Evolutionary conservation across 2,888 invertebrate genomes (phyloP), one percentile per base, ranked within the genome.

Genomic region (Sylvicola cinctus): DNA sequence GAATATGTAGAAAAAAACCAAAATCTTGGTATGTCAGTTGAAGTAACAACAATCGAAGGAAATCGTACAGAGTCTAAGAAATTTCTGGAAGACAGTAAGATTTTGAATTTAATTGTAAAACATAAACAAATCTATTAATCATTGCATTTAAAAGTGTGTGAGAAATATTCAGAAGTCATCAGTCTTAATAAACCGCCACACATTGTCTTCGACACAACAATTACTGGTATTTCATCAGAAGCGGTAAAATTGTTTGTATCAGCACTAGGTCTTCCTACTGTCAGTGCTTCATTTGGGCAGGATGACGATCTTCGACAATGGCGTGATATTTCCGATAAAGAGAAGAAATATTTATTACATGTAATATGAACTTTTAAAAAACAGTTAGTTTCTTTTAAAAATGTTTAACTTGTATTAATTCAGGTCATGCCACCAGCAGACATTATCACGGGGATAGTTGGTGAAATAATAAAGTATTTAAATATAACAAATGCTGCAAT

Each of bases 401-500:
- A n/a, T n/a, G n/a, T n/a, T n/a, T n/a, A n/a, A n/a, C n/a, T n/a
- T n/a, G n/a, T n/a, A n/a, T n/a, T n/a, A n/a, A n/a, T 88, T 7
- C 87, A 87, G 16, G 10, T 34, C 4, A 3, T 58, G 57, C 85
- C 88, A 0, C 88, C 88, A 1, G 77, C 78, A 0, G 87, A 87
- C 49, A 62, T 85, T 20, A 70, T 88, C 40, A 79, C 87, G 0
- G 80, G 84, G 54, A 72, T 79, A 29, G 16, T 93, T 2, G 63
- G 84, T 35, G 76, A 81, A 30, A 71, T 91, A 43, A 80, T 85
- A 3, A 63, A 69, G 1, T 68, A 72, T 41, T 76, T 87, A 57
- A 85, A 88, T 49, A 81, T 91, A 36, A 81, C 83, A 4, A 88
- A 87, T 50, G 87, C 88, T 11, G 91, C 85, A 5, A 81, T 95